These are phyloP conservation scores for Tipula helvola DNA, from an alignment of 2,888 invertebrate genomes.

Conservation along the genomic window DNA sequence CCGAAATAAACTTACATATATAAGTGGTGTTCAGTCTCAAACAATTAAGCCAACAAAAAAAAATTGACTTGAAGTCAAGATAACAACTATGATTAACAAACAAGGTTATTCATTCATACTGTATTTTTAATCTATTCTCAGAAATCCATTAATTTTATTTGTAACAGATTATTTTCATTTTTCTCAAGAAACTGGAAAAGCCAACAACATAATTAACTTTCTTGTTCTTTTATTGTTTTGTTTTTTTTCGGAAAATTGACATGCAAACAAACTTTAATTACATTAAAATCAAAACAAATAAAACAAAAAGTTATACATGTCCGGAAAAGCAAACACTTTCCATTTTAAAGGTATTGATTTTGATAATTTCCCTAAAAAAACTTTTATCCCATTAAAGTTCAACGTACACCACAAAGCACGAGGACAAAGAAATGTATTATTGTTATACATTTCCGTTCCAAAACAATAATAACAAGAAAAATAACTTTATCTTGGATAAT, in stretches of 20 bases:
- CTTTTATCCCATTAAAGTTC: background rate
- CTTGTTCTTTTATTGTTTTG: background rate
- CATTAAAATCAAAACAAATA: background rate
- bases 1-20: background rate
- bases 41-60: background rate
- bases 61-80: background rate
- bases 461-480: background rate
- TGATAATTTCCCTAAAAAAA: background rate
- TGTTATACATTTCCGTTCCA: background rate
- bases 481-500: background rate
- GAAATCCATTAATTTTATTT: background rate
- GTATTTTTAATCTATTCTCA: background rate
- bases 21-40: background rate
- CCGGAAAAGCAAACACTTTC: background rate
- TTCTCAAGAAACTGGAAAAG: background rate
- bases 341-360: background rate
- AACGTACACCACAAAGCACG: background rate
- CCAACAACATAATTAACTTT: background rate
- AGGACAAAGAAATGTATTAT: background rate
- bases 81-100: background rate
- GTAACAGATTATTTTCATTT: background rate
- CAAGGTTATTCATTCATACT: background rate
- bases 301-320: background rate
- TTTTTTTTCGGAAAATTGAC: background rate
- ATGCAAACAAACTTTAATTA: background rate